A percentile compares a stretch with the other conserved stretches of the same genome.
These are phyloP conservation scores for Calephelis perditalis DNA, from an alignment of 2,888 invertebrate genomes.

Conservation along the genomic window DNA sequence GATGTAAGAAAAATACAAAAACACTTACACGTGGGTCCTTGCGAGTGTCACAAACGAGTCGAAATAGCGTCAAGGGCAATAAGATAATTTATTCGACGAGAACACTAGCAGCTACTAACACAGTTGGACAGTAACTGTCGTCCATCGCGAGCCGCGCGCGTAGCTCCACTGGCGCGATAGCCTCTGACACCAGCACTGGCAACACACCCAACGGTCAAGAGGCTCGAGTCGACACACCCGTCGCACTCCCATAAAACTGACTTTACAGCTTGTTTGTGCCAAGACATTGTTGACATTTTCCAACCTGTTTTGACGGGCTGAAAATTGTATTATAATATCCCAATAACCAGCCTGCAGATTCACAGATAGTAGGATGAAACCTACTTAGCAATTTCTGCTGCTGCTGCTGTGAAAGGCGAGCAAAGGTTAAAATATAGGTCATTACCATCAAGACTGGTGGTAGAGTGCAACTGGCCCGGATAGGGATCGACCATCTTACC, in stretches of 20 bases:
- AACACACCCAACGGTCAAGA: background rate
- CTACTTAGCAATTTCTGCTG: too few species aligned
- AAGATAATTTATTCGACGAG: conserved; percentile 34
- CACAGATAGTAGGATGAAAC: too few species aligned
- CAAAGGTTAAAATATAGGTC: too few species aligned
- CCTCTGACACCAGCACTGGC: conserved; percentile 20
- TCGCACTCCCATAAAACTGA: conserved; percentile 3
- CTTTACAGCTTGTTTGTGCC: background rate
- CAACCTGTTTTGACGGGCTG: background rate
- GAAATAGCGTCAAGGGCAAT: conserved; percentile 56
- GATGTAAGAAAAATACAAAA: background rate
- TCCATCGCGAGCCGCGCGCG: conserved; percentile 17
- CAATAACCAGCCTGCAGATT: too few species aligned
- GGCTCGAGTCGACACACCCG: conserved; percentile 14
- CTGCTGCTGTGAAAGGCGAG: too few species aligned
- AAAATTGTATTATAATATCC: too few species aligned
- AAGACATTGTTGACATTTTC: background rate
- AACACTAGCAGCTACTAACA: conserved; percentile 28
- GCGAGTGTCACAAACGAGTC: conserved; percentile 37
- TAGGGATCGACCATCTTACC: too few species aligned
- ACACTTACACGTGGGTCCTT: conserved; percentile 46
- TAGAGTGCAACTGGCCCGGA: too few species aligned
- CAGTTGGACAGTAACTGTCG: conserved; percentile 22
- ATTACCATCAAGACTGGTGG: too few species aligned
- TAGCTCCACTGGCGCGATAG: conserved; percentile 20